A percentile compares a stretch with the other conserved stretches of the same genome.
These are phyloP conservation scores for Hydraecia micacea DNA, from an alignment of 2,888 invertebrate genomes.

Conservation along the genomic window DNA sequence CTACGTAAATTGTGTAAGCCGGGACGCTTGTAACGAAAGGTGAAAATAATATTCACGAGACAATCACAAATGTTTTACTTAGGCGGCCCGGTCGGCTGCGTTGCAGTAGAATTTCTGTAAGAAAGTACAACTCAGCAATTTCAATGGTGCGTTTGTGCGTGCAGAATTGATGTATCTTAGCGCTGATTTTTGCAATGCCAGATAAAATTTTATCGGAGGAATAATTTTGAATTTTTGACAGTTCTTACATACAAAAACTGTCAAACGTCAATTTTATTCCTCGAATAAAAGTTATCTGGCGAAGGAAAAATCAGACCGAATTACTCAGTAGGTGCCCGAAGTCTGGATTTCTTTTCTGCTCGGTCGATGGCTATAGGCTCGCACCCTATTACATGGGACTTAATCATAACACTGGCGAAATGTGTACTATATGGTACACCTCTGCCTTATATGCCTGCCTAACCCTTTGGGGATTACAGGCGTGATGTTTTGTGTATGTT, in stretches of 20 bases:
- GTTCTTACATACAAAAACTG: too few species aligned
- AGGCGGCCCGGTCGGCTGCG: too few species aligned
- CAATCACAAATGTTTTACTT: neutral
- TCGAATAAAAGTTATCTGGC: too few species aligned
- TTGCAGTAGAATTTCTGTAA: neutral
- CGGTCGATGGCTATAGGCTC: neutral
- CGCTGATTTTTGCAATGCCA: too few species aligned
- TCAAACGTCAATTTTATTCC: too few species aligned
- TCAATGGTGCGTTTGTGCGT: too few species aligned
- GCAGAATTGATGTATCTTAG: neutral
- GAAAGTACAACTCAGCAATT: neutral
- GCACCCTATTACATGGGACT: neutral
- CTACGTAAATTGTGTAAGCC: slow-evolving; percentile 2
- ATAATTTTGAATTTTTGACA: too few species aligned
- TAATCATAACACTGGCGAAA: neutral
- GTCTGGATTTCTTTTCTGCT: neutral
- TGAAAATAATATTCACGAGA: neutral
- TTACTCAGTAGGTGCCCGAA: too few species aligned
- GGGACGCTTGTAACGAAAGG: slow-evolving; percentile 6
- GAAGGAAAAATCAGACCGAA: too few species aligned
- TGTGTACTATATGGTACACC: neutral
- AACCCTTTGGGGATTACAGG: neutral
- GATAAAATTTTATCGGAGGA: too few species aligned
- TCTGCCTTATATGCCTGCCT: too few species aligned
- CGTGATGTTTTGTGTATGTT: neutral